Conservation (phyloP, 2,113 vertebrate species). For the Amblyornis subalaris region DNA sequence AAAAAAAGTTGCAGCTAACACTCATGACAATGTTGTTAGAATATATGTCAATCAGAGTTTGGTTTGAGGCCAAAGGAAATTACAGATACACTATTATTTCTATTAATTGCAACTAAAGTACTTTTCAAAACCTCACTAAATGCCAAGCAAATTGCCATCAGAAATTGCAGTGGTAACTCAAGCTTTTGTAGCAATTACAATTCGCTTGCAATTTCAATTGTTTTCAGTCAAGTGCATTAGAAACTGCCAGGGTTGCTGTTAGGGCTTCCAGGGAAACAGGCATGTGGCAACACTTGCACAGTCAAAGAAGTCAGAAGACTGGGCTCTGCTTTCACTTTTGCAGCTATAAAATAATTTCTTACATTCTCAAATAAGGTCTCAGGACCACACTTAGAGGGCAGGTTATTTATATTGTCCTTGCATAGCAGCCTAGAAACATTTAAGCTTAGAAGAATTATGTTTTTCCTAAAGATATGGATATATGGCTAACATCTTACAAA, state of each 20-base stretch:
- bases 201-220: not conserved
- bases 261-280: not conserved
- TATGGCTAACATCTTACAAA: not conserved
- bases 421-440: not conserved
- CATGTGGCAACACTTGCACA: not conserved
- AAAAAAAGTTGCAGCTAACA: not conserved
- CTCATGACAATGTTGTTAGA: not conserved
- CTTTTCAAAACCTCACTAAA: not conserved
- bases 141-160: not conserved
- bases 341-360: not conserved
- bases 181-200: not conserved
- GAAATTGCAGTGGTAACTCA: not conserved
- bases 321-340: not conserved
- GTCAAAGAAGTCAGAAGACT: not conserved
- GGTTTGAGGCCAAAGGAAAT: not conserved
- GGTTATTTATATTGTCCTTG: not conserved
- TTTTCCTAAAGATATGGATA: not conserved
- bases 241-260: not conserved
- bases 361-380: not conserved
- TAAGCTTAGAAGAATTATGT: not conserved
- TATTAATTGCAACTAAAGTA: not conserved
- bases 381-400: not conserved
- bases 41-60: not conserved
- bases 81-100: not conserved
- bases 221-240: not conserved